Evolutionary conservation across 2,113 vertebrate species (phyloP), one percentile per base, ranked within the genome.

Genomic region (Macquaria ambigua): DNA sequence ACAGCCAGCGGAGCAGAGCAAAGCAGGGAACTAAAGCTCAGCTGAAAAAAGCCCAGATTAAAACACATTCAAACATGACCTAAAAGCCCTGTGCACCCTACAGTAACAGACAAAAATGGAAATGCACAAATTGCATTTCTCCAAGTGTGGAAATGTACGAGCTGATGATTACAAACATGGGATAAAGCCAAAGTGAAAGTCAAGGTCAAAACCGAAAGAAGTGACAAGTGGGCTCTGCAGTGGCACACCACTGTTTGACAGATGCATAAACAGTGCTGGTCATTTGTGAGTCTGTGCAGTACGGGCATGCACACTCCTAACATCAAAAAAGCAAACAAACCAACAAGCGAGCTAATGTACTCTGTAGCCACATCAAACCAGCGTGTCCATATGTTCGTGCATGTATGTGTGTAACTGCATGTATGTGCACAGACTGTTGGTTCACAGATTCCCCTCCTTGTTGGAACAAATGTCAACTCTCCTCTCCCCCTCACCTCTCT

Each of bases 401-500:
- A 67, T 37, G 77, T 75, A 43, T 73, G 75, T 86, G 82, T 90
- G 85, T 74, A 77, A 85, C 70, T 73, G 84, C 85, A 84, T 81
- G 72, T 82, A 79, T 90, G 81, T 86, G 87, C 74, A 69, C 80
- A 80, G 64, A 41, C 69, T 67, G 83, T 77, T 62, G 78, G 82
- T 86, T 87, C 70, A 77, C 72, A 89, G 75, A 92, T 84, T 90
- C 66, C 80, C 87, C 89, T 90, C 86, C 90, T 91, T 91, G 93
- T 89, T 94, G 85, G 89, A 94, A 94, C 92, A 94, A 94, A 94
- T 93, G 94, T 94, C 91, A 93, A 93, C 93, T 86, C 89, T 39
- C 39, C 82, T 66, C 75, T 73, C 69, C 88, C 83, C 88, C 86
- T 78, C 82, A 84, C 59, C 79, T 87, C 87, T 80, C 83, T 87